Evolutionary conservation across 2,113 vertebrate genomes (phyloP).

Genomic region (Mixornis gularis): DNA sequence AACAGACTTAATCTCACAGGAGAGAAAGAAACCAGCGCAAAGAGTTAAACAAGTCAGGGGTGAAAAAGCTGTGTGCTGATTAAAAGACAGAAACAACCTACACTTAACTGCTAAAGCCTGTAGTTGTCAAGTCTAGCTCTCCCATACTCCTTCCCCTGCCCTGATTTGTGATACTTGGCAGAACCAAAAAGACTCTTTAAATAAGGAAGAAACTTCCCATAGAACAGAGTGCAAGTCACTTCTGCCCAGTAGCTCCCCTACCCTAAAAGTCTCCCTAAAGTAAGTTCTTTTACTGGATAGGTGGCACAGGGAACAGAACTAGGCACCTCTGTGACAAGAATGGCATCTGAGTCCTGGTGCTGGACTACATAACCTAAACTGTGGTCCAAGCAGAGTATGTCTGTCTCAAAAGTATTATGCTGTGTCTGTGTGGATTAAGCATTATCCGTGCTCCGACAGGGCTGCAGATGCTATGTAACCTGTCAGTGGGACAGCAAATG

Average conservation of each 20-base stretch:
- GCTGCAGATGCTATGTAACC: background rate
- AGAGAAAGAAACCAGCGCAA: background rate
- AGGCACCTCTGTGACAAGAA: background rate
- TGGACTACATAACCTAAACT: background rate
- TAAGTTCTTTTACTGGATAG: background rate
- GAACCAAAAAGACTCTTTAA: background rate
- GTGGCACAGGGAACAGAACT: background rate
- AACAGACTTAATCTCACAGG: slow-evolving; percentile 21
- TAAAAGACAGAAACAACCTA: background rate
- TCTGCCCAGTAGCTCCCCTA: background rate
- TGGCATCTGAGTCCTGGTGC: background rate
- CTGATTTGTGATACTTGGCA: background rate
- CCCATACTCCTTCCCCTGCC: background rate
- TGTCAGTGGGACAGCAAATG: background rate
- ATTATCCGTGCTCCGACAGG: background rate
- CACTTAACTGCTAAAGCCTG: background rate
- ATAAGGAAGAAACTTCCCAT: background rate
- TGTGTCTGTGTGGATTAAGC: background rate
- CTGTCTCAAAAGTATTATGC: background rate
- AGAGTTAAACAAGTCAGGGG: background rate
- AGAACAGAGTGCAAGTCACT: background rate
- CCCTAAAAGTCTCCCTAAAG: background rate
- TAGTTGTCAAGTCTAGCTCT: background rate
- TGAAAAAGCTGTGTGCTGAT: background rate
- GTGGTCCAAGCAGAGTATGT: background rate